Percentiles rank a stretch among this genome's conserved stretches.
These are phyloP conservation scores for Dolichomitus sp. DNA, from an alignment of 2,888 invertebrate species.

Conservation along the genomic window DNA sequence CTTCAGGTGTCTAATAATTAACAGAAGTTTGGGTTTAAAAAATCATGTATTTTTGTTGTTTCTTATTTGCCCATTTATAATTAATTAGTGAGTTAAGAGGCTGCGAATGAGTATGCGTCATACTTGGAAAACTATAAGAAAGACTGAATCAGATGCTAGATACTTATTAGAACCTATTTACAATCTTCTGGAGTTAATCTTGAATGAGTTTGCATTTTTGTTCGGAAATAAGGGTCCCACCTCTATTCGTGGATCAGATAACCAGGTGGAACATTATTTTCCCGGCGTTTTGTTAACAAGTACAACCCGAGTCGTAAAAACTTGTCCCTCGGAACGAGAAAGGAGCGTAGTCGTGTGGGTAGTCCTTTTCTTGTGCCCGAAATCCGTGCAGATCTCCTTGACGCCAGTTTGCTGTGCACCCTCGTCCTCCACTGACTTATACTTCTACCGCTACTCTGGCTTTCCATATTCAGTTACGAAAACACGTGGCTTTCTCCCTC, in stretches of 20 bases:
- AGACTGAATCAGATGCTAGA: neutral
- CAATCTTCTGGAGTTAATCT: constrained; percentile 8
- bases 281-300: constrained; percentile 48
- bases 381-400: constrained; percentile 44
- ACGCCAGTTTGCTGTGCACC: constrained; percentile 25
- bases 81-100: too few relatives aligned
- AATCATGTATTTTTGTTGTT: too few relatives aligned
- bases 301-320: constrained; percentile 37
- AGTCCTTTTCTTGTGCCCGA: constrained; percentile 28
- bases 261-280: constrained; percentile 48
- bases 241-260: constrained; percentile 49
- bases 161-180: neutral
- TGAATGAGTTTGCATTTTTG: neutral
- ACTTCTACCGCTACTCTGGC: neutral
- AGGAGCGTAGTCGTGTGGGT: constrained; percentile 10
- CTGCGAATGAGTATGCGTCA: too few relatives aligned
- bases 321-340: constrained; percentile 4
- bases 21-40: too few relatives aligned
- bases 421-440: constrained; percentile 15
- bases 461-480: constrained; percentile 22
- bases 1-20: too few relatives aligned
- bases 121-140: too few relatives aligned
- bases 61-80: too few relatives aligned
- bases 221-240: neutral
- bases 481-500: constrained; percentile 28